phyloP scores from a whole-genome alignment of 2,888 invertebrate genomes.

The Lamproptera curius region DNA sequence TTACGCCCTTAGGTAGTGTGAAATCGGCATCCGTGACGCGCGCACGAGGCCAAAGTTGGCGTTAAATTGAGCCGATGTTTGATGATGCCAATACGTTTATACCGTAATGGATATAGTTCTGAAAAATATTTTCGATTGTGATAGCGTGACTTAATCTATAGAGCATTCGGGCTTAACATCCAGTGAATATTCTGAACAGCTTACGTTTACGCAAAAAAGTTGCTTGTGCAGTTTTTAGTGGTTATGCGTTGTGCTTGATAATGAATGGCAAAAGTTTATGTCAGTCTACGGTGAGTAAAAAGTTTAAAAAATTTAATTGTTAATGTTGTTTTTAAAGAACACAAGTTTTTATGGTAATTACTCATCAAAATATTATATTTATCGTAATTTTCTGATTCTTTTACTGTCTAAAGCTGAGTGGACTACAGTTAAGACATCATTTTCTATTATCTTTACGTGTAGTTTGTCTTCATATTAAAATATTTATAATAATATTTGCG shows the following conservation, averaged over 20 bases:
- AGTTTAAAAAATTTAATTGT: too few species aligned
- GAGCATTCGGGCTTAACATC: conserved; percentile 24
- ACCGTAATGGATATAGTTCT: conserved; percentile 43
- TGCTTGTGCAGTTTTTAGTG: conserved; percentile 37
- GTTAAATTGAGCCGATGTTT: conserved; percentile 36
- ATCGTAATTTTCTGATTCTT: too few species aligned
- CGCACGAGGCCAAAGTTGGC: conserved; percentile 40
- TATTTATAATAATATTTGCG: too few species aligned
- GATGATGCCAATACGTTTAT: conserved; percentile 43
- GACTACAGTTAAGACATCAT: too few species aligned
- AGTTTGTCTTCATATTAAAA: too few species aligned
- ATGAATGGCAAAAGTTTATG: conserved; percentile 54
- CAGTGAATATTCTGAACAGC: conserved; percentile 29
- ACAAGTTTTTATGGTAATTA: too few species aligned
- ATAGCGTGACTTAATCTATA: conserved; percentile 43
- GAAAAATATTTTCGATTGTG: conserved; percentile 39
- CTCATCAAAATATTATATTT: too few species aligned
- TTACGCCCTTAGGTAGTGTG: conserved; percentile 68
- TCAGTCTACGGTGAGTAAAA: conserved; percentile 52
- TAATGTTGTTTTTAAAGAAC: too few species aligned
- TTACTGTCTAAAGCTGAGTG: too few species aligned
- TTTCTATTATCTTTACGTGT: too few species aligned
- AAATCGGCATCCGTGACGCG: conserved; percentile 45
- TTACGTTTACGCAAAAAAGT: conserved; percentile 31
- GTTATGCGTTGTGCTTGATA: conserved; percentile 55